A percentile compares a stretch with the other conserved stretches of the same genome.
Conservation (phyloP, 2,113 vertebrate genomes). For the Erpornis zantholeuca region DNA sequence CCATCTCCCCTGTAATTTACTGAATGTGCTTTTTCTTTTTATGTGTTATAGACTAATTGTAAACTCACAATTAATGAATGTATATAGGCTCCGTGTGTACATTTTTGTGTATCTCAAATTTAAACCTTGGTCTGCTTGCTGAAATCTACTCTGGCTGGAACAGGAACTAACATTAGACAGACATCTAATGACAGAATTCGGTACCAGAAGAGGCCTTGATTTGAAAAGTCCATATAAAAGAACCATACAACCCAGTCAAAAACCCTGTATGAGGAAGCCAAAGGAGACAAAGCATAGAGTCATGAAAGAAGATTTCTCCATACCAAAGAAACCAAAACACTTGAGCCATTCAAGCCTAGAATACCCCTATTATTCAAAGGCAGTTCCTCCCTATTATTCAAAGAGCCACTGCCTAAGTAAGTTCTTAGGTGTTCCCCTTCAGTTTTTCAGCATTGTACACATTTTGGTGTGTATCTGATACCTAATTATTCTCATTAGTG, state of each 20-base stretch:
- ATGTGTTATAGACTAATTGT: background rate
- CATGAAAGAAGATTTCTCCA: background rate
- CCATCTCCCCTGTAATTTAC: background rate
- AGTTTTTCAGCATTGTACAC: background rate
- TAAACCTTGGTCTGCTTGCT: background rate
- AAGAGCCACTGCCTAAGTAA: background rate
- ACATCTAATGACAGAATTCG: background rate
- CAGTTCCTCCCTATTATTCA: background rate
- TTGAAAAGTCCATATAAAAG: background rate
- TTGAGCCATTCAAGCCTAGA: background rate
- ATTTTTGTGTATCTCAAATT: background rate
- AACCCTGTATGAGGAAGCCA: background rate
- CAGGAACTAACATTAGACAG: background rate
- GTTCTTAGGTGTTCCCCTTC: background rate
- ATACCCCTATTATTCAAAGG: background rate
- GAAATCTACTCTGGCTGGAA: background rate
- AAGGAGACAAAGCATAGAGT: background rate
- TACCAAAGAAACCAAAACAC: background rate
- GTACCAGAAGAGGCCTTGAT: background rate
- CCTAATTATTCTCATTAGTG: background rate
- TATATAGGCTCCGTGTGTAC: background rate
- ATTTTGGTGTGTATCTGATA: background rate
- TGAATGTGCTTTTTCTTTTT: background rate
- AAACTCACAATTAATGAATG: background rate
- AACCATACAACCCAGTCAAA: background rate